Evolutionary conservation across 2,888 invertebrate genomes (phyloP).

Genomic region (Minunthozetes semirufus): DNA sequence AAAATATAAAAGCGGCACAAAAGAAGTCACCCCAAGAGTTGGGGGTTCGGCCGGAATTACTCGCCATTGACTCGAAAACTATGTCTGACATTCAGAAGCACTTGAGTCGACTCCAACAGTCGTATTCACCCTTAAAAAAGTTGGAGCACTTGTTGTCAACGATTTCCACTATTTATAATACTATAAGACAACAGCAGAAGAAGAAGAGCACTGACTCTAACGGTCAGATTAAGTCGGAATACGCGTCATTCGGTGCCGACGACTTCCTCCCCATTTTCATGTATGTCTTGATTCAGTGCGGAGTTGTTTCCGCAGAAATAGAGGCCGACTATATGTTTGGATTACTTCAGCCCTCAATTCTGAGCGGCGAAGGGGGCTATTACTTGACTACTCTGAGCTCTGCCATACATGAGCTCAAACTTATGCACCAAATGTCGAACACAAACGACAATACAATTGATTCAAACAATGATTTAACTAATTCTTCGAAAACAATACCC

Average conservation of each 20-base stretch:
- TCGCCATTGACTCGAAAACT: slow-evolving; percentile 66
- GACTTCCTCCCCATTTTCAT: slow-evolving; percentile 86
- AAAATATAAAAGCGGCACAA: slow-evolving; percentile 50
- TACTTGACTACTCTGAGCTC: slow-evolving; percentile 88
- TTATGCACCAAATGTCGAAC: slow-evolving; percentile 49
- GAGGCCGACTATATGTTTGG: slow-evolving; percentile 96
- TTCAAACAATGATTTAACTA: neutral
- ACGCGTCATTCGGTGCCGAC: slow-evolving; percentile 64
- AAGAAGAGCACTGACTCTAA: neutral
- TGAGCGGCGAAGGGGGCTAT: slow-evolving; percentile 87
- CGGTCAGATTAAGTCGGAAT: slow-evolving; percentile 50
- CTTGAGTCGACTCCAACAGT: slow-evolving; percentile 74
- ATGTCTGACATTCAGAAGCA: slow-evolving; percentile 64
- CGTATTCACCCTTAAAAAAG: slow-evolving; percentile 87
- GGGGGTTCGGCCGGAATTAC: slow-evolving; percentile 49
- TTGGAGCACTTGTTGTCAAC: slow-evolving; percentile 81
- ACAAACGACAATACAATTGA: neutral
- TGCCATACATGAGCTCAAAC: slow-evolving; percentile 80
- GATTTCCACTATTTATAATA: slow-evolving; percentile 67
- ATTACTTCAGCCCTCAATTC: slow-evolving; percentile 76
- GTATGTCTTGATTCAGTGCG: slow-evolving; percentile 81
- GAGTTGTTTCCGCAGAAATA: slow-evolving; percentile 82
- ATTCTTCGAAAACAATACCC: neutral
- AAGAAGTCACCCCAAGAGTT: slow-evolving; percentile 51
- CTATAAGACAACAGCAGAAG: slow-evolving; percentile 43